A percentile compares a stretch with the other conserved stretches of the same genome.
Conservation (phyloP, 2,888 invertebrate species). For the Diploptera punctata region DNA sequence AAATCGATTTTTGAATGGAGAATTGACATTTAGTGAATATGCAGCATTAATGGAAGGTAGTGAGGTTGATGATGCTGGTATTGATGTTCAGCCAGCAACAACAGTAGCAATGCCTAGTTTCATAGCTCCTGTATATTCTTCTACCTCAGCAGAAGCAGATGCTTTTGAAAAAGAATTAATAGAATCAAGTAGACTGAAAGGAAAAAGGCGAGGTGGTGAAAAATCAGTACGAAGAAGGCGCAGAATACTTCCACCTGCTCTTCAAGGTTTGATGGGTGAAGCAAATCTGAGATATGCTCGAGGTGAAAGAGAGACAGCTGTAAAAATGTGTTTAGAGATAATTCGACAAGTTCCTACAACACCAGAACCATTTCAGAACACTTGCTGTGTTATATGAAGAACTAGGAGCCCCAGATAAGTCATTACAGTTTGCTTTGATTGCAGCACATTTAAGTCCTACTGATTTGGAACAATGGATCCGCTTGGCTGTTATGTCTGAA, state of each 20-base stretch:
- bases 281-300: constrained; percentile 88
- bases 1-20: constrained; percentile 72
- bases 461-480: constrained; percentile 85
- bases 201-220: constrained; percentile 49
- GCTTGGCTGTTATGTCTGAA: constrained; percentile 78
- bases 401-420: constrained; percentile 76
- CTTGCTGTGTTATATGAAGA: constrained; percentile 88
- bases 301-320: constrained; percentile 83
- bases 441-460: constrained; percentile 84
- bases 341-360: constrained; percentile 88
- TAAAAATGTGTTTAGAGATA: constrained; percentile 91
- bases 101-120: not conserved
- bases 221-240: constrained; percentile 48
- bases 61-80: constrained; percentile 56
- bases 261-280: constrained; percentile 93
- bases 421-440: constrained; percentile 82
- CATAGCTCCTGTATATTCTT: constrained; percentile 29
- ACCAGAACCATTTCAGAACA: constrained; percentile 89
- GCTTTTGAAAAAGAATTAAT: constrained; percentile 43
- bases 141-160: constrained; percentile 29
- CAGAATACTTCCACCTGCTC: constrained; percentile 65
- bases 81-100: constrained; percentile 36
- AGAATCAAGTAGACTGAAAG: constrained; percentile 33
- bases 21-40: constrained; percentile 75
- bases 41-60: constrained; percentile 63